Evolutionary conservation across 1,140 invertebrate species (phyloP).

Genomic region (Ostrea denselamellosa): DNA sequence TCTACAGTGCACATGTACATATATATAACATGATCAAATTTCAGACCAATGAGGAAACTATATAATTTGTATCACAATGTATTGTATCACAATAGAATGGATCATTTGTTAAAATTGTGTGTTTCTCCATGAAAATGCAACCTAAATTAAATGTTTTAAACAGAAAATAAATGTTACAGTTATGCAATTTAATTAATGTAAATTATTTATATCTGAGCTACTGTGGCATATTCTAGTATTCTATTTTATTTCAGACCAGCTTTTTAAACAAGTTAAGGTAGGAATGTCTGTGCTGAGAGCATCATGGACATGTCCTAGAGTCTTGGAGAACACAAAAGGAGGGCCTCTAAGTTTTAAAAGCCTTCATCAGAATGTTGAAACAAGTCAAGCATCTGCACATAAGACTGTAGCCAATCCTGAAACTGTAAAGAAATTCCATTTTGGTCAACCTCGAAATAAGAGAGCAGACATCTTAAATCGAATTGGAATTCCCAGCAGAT

Average conservation of each 20-base stretch:
- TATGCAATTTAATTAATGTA: no score
- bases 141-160: no score
- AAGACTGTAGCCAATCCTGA: background rate
- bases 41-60: background rate
- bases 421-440: conserved; percentile 26
- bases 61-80: no score
- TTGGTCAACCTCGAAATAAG: background rate
- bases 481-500: background rate
- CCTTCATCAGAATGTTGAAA: conserved; percentile 3
- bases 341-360: background rate
- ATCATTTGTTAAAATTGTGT: no score
- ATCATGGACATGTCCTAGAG: background rate
- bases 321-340: background rate
- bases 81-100: no score
- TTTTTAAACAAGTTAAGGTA: background rate
- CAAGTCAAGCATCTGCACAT: background rate
- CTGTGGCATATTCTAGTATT: background rate
- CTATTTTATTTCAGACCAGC: background rate
- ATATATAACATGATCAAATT: background rate
- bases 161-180: no score
- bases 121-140: no score
- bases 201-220: no score
- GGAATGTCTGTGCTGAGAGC: conserved; percentile 14
- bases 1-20: background rate
- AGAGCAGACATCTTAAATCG: background rate